Percentiles rank a stretch among this genome's conserved stretches.
phyloP scores from a whole-genome alignment of 2,888 invertebrate genomes.

The Cotesia congregata region DNA sequence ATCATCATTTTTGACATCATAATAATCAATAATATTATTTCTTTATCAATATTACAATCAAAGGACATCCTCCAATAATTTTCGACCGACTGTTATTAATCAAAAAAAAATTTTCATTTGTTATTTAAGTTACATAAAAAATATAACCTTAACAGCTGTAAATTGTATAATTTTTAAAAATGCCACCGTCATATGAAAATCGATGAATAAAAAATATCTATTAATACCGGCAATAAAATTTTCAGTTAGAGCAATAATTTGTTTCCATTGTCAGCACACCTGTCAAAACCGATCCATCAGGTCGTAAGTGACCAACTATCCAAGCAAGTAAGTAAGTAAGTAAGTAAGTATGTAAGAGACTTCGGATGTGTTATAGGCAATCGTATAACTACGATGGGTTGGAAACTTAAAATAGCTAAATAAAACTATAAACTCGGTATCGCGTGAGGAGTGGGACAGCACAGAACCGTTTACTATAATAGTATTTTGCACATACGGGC shows the following conservation, averaged over 20 bases:
- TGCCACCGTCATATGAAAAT: not conserved
- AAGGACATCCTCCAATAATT: too few relatives aligned
- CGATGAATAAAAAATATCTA: not conserved
- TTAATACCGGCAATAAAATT: not conserved
- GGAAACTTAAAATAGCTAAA: slow-evolving; percentile 41
- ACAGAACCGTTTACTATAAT: slow-evolving; percentile 30
- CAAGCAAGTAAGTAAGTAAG: slow-evolving; percentile 19
- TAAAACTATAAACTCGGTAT: slow-evolving; percentile 39
- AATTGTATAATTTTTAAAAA: too few relatives aligned
- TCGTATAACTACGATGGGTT: slow-evolving; percentile 12
- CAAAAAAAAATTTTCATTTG: too few relatives aligned
- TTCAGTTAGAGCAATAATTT: slow-evolving; percentile 1
- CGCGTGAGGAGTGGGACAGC: slow-evolving; percentile 9
- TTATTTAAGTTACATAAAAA: too few relatives aligned
- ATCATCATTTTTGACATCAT: too few relatives aligned
- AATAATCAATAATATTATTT: too few relatives aligned
- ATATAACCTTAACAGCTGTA: too few relatives aligned
- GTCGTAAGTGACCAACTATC: not conserved
- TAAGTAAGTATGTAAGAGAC: not conserved
- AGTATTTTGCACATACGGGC: slow-evolving; percentile 43
- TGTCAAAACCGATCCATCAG: slow-evolving; percentile 4
- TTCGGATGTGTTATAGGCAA: not conserved
- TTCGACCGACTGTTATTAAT: too few relatives aligned
- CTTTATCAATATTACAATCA: too few relatives aligned
- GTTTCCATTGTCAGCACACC: slow-evolving; percentile 32